Evolutionary conservation across 1,140 invertebrate genomes (phyloP), one percentile per base, ranked within the genome.

Genomic region (Zaprionus ornatus): DNA sequence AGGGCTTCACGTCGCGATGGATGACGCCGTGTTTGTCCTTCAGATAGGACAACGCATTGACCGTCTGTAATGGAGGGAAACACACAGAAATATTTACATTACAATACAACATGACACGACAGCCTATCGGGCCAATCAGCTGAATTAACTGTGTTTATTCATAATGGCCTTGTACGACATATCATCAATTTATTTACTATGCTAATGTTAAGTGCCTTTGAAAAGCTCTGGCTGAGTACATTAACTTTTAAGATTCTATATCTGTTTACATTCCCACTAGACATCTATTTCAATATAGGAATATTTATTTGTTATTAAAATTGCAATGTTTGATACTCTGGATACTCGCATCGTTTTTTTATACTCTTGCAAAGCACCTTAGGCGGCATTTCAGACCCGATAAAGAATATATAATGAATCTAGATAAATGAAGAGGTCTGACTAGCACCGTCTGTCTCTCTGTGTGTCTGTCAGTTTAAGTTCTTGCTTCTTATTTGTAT

Each of bases 1-100:
- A 99, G 45, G 99, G 99, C 93, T 99, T 99, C 12, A 99, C 98
- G 94, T 99, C 99, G 91, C 99, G 92, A 94, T 99, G 99, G 91
- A 99, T 99, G 19, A 99, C 98, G 61, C 97, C 98, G 92, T 99
- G 98, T 74, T 95, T 96, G 93, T 98, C 98, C 94, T 99, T 99
- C 83, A 99, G 94, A 95, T 99, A 99, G 90, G 98, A 96, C 65
- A 99, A 94, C 15, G 99, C 99, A 93, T 98, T 98, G 19, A 99
- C 97, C 83, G 98, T 99, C 97, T 99, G 93, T 59, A 40, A 40
- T 32, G 59, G 1, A 4, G 64, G 19, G 27, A 45, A 10, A 9
- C 10, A 52, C 1, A 21, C 40, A 69, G 19, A 35, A 7, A 62
- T 12, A 55, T 55, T 60, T 60, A 25, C 50, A 52, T 23, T 27